Conservation (phyloP, 2,113 vertebrate genomes). For the Panthera tigris region DNA sequence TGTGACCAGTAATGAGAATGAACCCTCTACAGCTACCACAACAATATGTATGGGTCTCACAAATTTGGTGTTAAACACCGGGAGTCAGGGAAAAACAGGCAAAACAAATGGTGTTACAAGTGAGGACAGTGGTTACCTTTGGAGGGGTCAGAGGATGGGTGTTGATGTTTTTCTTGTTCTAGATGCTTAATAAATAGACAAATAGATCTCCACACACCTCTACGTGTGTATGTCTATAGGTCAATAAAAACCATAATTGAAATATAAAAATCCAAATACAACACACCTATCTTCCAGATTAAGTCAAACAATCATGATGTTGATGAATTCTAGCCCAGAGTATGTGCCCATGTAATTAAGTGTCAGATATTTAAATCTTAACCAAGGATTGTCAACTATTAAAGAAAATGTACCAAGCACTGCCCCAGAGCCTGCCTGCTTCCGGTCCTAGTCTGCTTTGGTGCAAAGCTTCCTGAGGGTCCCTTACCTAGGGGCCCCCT, state of each 20-base stretch:
- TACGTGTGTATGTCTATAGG: neutral
- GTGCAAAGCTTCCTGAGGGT: too few species aligned
- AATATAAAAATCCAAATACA: neutral
- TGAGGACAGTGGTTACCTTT: neutral
- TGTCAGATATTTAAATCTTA: neutral
- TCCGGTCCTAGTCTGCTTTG: neutral
- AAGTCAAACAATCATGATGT: neutral
- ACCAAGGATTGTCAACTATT: neutral
- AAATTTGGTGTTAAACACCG: neutral
- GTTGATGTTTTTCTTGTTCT: neutral
- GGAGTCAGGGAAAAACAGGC: neutral
- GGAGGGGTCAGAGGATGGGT: rapidly evolving
- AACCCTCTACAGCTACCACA: neutral
- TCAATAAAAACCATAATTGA: neutral
- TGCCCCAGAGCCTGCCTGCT: neutral
- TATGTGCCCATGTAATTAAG: neutral
- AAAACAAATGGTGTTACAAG: neutral
- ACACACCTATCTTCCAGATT: neutral
- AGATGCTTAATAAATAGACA: neutral
- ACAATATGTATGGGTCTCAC: neutral
- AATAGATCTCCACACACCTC: neutral
- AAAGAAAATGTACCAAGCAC: neutral
- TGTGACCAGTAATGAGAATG: neutral
- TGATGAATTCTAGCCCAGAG: neutral
- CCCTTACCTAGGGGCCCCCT: neutral